Conservation (phyloP, 2,113 vertebrate genomes). For the Prunella fulvescens region DNA sequence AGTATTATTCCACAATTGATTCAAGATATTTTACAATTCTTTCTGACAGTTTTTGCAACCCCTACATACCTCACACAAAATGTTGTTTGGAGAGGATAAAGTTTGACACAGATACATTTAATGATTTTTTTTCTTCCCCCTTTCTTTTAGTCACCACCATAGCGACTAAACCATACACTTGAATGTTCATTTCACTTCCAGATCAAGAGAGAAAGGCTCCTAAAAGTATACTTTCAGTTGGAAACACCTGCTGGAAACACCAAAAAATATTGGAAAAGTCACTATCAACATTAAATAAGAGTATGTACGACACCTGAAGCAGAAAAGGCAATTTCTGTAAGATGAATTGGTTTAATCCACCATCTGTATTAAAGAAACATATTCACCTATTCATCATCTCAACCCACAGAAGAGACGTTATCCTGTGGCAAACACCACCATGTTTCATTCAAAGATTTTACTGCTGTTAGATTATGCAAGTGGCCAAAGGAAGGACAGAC, state of each 20-base stretch:
- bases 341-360: neutral
- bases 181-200: neutral
- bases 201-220: neutral
- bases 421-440: neutral
- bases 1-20: neutral
- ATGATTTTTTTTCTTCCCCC: neutral
- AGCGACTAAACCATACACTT: neutral
- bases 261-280: neutral
- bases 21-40: neutral
- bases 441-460: rapidly evolving
- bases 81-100: neutral
- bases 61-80: neutral
- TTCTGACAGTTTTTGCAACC: neutral
- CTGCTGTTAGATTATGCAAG: neutral
- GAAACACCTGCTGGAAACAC: neutral
- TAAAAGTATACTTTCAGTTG: neutral
- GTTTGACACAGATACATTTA: neutral
- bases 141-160: neutral
- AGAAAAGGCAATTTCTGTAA: neutral
- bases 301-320: neutral
- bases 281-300: neutral
- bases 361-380: neutral
- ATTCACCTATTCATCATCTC: neutral
- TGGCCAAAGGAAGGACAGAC: neutral
- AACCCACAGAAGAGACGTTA: neutral